A percentile compares a stretch with the other conserved stretches of the same genome.
These are phyloP conservation scores for Coenobita brevimanus DNA, from an alignment of 1,140 invertebrate genomes.

Conservation along the genomic window DNA sequence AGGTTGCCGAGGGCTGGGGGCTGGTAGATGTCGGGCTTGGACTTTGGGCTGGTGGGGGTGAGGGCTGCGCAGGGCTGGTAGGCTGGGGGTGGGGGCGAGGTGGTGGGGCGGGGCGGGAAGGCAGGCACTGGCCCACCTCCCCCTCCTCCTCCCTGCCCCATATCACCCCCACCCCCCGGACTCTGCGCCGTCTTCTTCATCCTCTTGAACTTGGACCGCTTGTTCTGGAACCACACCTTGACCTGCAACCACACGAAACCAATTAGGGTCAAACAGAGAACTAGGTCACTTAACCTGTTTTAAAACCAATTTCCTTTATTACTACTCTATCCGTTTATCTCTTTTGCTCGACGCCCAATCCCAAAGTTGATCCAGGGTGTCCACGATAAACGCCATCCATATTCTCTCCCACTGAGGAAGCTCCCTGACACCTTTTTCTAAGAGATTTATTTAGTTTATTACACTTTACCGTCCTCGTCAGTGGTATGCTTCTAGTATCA, in stretches of 20 bases:
- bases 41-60: slow-evolving; percentile 5
- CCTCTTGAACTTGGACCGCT: slow-evolving; percentile 58
- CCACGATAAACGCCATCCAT: no score
- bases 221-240: slow-evolving; percentile 65
- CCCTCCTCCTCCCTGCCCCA: background rate
- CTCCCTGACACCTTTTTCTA: no score
- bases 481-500: no score
- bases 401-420: no score
- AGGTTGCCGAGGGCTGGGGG: background rate
- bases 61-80: background rate
- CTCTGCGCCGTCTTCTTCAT: slow-evolving; percentile 48
- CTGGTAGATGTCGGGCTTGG: background rate
- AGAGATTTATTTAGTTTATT: no score
- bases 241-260: slow-evolving; percentile 34
- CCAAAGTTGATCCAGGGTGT: no score
- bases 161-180: background rate
- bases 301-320: no score
- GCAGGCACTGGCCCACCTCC: background rate
- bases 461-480: no score
- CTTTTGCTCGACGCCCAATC: no score
- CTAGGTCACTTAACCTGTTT: no score
- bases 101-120: background rate
- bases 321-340: no score
- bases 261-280: no score
- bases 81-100: background rate